phyloP scores from a whole-genome alignment of 53 echinoderm and acorn worm genomes.

The Glandiceps talaboti region DNA sequence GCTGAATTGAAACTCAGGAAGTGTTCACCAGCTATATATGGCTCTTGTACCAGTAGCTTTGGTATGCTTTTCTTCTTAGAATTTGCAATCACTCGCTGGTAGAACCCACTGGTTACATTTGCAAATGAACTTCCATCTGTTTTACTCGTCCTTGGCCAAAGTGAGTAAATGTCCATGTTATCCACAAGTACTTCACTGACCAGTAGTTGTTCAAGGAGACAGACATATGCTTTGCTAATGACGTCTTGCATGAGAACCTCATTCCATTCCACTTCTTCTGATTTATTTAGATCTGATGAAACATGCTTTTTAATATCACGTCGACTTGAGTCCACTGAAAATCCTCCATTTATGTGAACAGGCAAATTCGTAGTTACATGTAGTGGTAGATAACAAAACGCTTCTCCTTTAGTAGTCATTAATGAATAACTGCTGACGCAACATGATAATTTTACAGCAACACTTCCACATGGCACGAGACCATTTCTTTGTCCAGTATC shows the following conservation, averaged over 20 bases:
- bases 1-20: neutral
- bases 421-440: neutral
- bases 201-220: neutral
- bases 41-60: neutral
- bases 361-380: slow-evolving; percentile 36
- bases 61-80: neutral
- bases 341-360: slow-evolving; percentile 71
- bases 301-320: slow-evolving; percentile 6
- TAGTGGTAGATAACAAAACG: slow-evolving; percentile 60
- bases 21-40: neutral
- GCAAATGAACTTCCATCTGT: neutral
- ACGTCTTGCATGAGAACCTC: neutral
- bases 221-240: neutral
- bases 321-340: slow-evolving; percentile 32
- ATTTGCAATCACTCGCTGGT: neutral
- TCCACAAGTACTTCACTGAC: neutral
- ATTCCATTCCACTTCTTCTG: neutral
- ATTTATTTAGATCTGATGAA: slow-evolving; percentile 1
- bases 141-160: slow-evolving; percentile 20
- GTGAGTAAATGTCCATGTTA: slow-evolving; percentile 10
- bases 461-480: slow-evolving; percentile 34
- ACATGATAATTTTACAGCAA: slow-evolving; percentile 14
- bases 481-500: slow-evolving; percentile 19
- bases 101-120: neutral
- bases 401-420: neutral